Conservation (phyloP, 2,888 invertebrate species). For the Andrena chrysosceles region DNA sequence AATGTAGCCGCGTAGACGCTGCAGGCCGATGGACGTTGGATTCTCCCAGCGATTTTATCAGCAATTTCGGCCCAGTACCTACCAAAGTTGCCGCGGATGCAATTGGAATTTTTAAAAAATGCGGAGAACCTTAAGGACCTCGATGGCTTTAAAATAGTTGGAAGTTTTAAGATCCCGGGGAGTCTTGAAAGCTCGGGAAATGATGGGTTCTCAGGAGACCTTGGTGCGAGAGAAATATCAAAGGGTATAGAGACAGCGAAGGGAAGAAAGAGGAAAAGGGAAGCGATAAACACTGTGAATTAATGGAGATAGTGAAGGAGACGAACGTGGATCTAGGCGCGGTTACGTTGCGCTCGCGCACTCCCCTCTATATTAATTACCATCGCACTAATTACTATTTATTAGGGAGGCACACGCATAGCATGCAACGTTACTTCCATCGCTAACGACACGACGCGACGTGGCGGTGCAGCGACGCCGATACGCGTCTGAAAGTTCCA, state of each 20-base stretch:
- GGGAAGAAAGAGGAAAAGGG: background rate
- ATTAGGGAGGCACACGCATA: slow-evolving; percentile 66
- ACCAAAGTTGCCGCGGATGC: slow-evolving; percentile 9
- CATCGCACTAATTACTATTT: slow-evolving; percentile 73
- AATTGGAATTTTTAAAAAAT: slow-evolving; percentile 11
- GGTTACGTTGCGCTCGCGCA: slow-evolving; percentile 26
- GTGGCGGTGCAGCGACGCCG: slow-evolving; percentile 22
- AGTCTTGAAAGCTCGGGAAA: slow-evolving; percentile 5
- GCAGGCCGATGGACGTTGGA: background rate
- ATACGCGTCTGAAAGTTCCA: slow-evolving; percentile 35
- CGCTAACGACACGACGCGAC: slow-evolving; percentile 25
- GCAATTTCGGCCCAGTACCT: background rate
- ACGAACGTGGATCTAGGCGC: slow-evolving; percentile 11
- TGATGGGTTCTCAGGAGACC: background rate
- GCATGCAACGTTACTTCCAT: slow-evolving; percentile 37
- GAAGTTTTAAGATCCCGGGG: slow-evolving; percentile 9
- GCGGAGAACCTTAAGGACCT: background rate
- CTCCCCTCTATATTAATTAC: slow-evolving; percentile 73
- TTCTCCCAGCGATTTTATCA: background rate
- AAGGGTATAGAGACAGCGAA: background rate
- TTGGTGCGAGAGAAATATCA: slow-evolving; percentile 7
- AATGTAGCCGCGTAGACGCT: slow-evolving; percentile 65
- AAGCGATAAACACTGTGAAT: background rate
- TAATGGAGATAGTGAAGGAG: background rate
- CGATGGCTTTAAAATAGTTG: slow-evolving; percentile 25